These are phyloP conservation scores for Anolis apletophallus DNA, from an alignment of 2,797 vertebrate species.

Conservation along the genomic window DNA sequence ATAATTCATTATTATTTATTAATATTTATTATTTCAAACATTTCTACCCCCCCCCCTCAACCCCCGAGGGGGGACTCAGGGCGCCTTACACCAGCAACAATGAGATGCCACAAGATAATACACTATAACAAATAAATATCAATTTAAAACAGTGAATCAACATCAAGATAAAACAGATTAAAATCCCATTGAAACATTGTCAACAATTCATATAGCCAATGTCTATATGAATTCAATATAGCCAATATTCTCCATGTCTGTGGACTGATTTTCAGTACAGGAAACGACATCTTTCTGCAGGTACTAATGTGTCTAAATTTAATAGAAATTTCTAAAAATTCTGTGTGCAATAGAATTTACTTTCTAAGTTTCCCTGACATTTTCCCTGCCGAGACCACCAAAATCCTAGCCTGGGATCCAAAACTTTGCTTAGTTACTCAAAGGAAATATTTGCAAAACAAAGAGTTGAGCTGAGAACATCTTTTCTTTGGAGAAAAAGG, in stretches of 20 bases:
- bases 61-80: too few relatives aligned
- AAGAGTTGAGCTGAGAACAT: conserved; percentile 60
- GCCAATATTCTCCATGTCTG: neutral
- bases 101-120: too few relatives aligned
- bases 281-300: conserved; percentile 40
- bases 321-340: conserved; percentile 23
- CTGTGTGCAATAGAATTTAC: conserved; percentile 22
- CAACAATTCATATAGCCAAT: too few relatives aligned
- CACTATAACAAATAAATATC: too few relatives aligned
- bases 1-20: too few relatives aligned
- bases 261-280: conserved; percentile 35
- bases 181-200: too few relatives aligned
- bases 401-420: conserved; percentile 53
- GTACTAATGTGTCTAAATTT: conserved; percentile 47
- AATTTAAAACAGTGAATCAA: too few relatives aligned
- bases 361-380: conserved; percentile 51
- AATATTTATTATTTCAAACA: too few relatives aligned
- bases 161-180: too few relatives aligned
- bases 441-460: conserved; percentile 73
- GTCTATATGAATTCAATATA: too few relatives aligned
- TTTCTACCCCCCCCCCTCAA: too few relatives aligned
- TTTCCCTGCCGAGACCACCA: conserved; percentile 54
- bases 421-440: conserved; percentile 61
- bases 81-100: too few relatives aligned
- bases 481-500: conserved; percentile 61